These are phyloP conservation scores for Drosophila macrospina DNA, from an alignment of 2,888 invertebrate species.

Conservation along the genomic window DNA sequence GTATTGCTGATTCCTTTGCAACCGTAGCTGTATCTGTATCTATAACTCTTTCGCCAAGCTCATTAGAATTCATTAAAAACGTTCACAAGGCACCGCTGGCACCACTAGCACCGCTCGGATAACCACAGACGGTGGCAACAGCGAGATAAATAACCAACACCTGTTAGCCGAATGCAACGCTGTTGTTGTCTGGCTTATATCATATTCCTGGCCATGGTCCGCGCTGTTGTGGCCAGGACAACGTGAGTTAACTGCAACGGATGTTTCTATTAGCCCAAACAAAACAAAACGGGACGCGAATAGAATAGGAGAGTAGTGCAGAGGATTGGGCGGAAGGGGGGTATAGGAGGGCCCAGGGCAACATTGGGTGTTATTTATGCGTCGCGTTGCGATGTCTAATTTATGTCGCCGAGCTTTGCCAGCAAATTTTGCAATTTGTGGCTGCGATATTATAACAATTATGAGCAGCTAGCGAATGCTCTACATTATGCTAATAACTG, in stretches of 20 bases:
- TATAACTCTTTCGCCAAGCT: slow-evolving; percentile 40
- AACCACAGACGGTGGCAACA: slow-evolving; percentile 1
- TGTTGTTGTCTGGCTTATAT: slow-evolving; percentile 32
- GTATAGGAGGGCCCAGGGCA: slow-evolving; percentile 14
- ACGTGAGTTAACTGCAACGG: slow-evolving; percentile 62
- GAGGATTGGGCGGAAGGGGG: background rate
- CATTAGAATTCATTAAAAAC: slow-evolving; percentile 72
- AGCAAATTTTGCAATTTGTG: slow-evolving; percentile 68
- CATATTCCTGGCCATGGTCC: slow-evolving; percentile 45
- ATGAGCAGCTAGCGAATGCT: slow-evolving; percentile 28
- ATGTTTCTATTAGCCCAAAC: slow-evolving; percentile 62
- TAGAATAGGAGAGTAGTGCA: slow-evolving; percentile 1
- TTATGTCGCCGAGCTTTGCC: slow-evolving; percentile 57
- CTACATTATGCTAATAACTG: slow-evolving; percentile 48
- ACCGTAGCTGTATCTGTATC: background rate
- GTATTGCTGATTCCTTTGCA: background rate
- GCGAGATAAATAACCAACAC: slow-evolving; percentile 59
- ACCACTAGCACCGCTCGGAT: background rate
- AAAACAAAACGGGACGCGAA: slow-evolving; percentile 1
- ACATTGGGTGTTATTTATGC: slow-evolving; percentile 58
- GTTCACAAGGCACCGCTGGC: background rate
- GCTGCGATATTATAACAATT: slow-evolving; percentile 53
- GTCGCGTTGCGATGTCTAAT: slow-evolving; percentile 51
- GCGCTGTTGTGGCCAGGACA: slow-evolving; percentile 29
- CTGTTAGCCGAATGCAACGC: slow-evolving; percentile 41